A percentile compares a stretch with the other conserved stretches of the same genome.
Conservation (phyloP, 1,140 invertebrate genomes). For the Druon quercuslanigerum region DNA sequence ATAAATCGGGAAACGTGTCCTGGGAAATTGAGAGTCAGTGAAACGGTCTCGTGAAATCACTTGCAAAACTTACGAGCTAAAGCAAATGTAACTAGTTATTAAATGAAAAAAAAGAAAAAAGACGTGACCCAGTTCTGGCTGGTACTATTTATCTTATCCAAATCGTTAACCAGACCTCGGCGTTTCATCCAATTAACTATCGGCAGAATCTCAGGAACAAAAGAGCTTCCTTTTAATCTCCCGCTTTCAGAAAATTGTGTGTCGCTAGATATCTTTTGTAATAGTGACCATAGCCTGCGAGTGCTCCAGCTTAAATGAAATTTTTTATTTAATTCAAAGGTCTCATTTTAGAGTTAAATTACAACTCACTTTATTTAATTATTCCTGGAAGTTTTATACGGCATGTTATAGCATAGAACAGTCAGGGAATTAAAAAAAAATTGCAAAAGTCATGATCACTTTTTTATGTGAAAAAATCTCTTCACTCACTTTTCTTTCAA, state of each 20-base stretch:
- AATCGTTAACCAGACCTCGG: conserved; percentile 44
- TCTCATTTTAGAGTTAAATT: background rate
- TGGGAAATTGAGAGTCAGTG: conserved; percentile 12
- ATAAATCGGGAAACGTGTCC: conserved; percentile 10
- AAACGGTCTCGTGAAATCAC: conserved; percentile 43
- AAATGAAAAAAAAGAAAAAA: conserved; percentile 40
- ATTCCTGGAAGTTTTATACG: background rate
- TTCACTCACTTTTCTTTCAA: too few relatives aligned
- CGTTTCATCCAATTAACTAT: conserved; percentile 48
- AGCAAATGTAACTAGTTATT: conserved; percentile 42
- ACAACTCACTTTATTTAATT: background rate
- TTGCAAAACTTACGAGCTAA: conserved; percentile 31
- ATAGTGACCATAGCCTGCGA: background rate
- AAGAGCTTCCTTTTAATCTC: conserved; percentile 33
- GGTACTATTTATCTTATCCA: conserved; percentile 45
- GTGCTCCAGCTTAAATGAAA: background rate
- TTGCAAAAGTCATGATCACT: too few relatives aligned
- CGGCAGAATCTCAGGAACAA: conserved; percentile 42
- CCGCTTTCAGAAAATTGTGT: conserved; percentile 36
- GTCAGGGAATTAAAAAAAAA: too few relatives aligned
- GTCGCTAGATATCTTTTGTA: conserved; percentile 27
- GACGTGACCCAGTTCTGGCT: conserved; percentile 42
- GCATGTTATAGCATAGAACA: too few relatives aligned
- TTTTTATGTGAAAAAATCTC: too few relatives aligned
- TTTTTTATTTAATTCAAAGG: conserved; percentile 10